These are phyloP conservation scores for Oceanodroma tethys DNA, from an alignment of 2,113 vertebrate species.

Conservation along the genomic window DNA sequence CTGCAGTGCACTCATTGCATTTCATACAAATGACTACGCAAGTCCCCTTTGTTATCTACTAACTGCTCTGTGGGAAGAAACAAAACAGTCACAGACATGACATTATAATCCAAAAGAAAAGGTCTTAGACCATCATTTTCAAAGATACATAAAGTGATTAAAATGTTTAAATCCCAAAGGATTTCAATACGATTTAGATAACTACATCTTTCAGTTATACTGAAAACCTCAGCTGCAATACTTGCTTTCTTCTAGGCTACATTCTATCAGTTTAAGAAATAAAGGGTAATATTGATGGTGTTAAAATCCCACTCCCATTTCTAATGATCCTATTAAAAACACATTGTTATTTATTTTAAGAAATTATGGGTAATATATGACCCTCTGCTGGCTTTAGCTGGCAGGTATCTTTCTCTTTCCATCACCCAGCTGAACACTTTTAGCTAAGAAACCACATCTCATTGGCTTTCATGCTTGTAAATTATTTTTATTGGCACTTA, in stretches of 20 bases:
- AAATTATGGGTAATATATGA: background rate
- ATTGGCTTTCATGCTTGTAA: background rate
- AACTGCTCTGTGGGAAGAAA: background rate
- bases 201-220: background rate
- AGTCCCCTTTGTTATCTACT: slow-evolving; percentile 29
- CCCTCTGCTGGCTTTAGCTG: background rate
- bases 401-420: background rate
- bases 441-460: background rate
- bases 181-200: background rate
- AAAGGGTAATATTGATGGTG: background rate
- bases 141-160: background rate
- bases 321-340: background rate
- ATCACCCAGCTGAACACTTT: background rate
- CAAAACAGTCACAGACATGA: background rate
- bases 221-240: background rate
- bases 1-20: background rate
- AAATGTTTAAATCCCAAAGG: background rate
- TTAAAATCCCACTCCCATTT: background rate
- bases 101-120: background rate
- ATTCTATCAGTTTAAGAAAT: background rate
- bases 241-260: background rate
- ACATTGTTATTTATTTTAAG: background rate
- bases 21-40: slow-evolving; percentile 4
- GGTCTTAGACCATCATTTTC: background rate
- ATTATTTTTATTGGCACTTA: background rate